Evolutionary conservation across 1,140 invertebrate species (phyloP).

Genomic region (Tribolium castaneum): DNA sequence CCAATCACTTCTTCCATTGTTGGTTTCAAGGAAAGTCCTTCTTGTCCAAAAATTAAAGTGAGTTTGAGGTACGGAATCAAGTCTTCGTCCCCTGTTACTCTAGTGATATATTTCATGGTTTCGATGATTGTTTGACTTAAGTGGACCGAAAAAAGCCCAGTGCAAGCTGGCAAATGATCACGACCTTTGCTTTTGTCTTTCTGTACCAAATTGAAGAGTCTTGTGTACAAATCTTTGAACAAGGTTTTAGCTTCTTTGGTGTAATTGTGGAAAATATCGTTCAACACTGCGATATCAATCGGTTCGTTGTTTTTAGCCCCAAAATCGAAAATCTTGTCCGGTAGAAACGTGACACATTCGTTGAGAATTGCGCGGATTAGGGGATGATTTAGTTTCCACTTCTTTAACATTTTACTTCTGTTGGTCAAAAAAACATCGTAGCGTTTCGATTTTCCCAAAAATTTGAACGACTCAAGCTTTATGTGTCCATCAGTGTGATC

Average conservation of each 20-base stretch:
- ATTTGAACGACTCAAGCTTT: conserved; percentile 65
- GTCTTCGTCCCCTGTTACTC: conserved; percentile 62
- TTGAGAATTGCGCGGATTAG: conserved; percentile 71
- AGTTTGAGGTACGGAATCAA: conserved; percentile 68
- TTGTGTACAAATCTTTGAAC: conserved; percentile 64
- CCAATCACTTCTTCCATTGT: conserved; percentile 64
- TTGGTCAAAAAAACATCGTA: conserved; percentile 70
- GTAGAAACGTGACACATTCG: conserved; percentile 68
- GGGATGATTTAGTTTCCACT: conserved; percentile 71
- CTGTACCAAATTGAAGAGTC: conserved; percentile 61
- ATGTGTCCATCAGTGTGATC: conserved; percentile 45
- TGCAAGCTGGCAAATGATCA: conserved; percentile 51
- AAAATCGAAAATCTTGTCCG: conserved; percentile 68
- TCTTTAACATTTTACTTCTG: conserved; percentile 67
- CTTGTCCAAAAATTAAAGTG: conserved; percentile 64
- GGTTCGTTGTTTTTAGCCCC: conserved; percentile 65
- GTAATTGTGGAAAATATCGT: conserved; percentile 64
- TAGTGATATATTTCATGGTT: conserved; percentile 67
- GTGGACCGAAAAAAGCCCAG: conserved; percentile 67
- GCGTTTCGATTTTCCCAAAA: conserved; percentile 69
- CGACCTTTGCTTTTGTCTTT: conserved; percentile 62
- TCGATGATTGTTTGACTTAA: conserved; percentile 66
- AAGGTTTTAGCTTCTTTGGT: conserved; percentile 65
- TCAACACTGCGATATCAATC: conserved; percentile 64
- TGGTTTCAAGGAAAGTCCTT: conserved; percentile 65